Evolutionary conservation across 2,797 vertebrate species (phyloP).

Genomic region (Streptopelia turtur): DNA sequence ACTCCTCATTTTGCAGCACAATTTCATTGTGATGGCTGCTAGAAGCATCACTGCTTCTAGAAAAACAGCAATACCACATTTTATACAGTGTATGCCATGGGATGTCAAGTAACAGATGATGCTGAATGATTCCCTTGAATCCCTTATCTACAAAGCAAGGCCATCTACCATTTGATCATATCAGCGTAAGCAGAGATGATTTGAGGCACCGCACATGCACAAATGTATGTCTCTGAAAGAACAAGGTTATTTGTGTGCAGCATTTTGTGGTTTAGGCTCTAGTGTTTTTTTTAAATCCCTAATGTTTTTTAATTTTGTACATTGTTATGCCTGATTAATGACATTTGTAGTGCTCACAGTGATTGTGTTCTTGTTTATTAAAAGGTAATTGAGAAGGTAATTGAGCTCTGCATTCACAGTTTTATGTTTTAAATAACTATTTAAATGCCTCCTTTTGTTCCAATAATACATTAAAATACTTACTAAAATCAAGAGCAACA

Average conservation of each 20-base stretch:
- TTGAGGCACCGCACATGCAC: rapidly evolving
- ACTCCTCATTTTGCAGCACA: background rate
- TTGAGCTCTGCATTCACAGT: background rate
- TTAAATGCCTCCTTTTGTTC: background rate
- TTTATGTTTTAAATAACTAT: background rate
- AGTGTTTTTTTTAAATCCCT: background rate
- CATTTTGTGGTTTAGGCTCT: background rate
- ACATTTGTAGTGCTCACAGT: background rate
- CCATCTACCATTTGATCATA: background rate
- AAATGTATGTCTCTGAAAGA: background rate
- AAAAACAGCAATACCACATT: background rate
- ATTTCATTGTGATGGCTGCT: background rate
- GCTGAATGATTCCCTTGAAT: background rate
- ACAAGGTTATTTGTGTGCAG: background rate
- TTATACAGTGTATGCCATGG: background rate
- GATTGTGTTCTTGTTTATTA: background rate
- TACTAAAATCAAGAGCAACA: background rate
- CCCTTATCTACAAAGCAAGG: background rate
- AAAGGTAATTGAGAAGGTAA: background rate
- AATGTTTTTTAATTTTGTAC: background rate
- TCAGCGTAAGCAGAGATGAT: background rate
- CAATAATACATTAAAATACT: background rate
- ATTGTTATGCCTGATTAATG: background rate
- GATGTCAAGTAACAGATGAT: background rate
- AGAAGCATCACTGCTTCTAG: background rate